A percentile compares a stretch with the other conserved stretches of the same genome.
Conservation (phyloP, 2,797 vertebrate species). For the Sylvia borin region DNA sequence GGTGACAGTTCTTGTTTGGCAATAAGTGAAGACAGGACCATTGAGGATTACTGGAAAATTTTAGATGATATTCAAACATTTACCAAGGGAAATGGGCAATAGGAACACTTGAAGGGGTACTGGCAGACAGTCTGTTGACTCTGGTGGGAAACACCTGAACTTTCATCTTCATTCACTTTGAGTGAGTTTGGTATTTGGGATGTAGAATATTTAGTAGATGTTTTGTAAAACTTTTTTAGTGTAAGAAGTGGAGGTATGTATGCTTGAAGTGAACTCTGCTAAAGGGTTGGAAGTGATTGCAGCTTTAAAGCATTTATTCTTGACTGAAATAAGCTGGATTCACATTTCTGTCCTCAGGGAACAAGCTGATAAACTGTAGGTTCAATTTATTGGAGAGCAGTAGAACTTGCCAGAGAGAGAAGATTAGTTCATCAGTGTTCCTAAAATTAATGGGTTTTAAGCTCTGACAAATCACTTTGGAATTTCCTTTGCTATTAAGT, state of each 20-base stretch:
- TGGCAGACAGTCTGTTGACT: not conserved
- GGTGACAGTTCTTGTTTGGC: not conserved
- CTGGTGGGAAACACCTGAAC: not conserved
- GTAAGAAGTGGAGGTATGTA: not conserved
- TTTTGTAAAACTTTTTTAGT: not conserved
- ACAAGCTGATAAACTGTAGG: not conserved
- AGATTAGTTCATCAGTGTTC: not conserved
- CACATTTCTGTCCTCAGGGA: not conserved
- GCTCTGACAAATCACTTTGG: slow-evolving; percentile 1
- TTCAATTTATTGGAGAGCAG: not conserved
- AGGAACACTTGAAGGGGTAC: not conserved
- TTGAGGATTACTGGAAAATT: not conserved
- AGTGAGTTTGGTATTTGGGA: not conserved
- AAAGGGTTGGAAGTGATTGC: not conserved
- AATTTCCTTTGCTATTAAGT: slow-evolving; percentile 18
- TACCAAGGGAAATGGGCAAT: not conserved
- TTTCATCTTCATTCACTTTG: not conserved
- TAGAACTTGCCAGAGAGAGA: not conserved
- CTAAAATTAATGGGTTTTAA: slow-evolving; percentile 2
- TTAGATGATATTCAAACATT: not conserved
- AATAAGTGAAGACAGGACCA: not conserved
- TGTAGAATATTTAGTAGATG: not conserved
- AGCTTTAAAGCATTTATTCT: not conserved
- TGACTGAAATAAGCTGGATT: not conserved
- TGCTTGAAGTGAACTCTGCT: not conserved